Evolutionary conservation across 2,797 vertebrate genomes (phyloP).

Genomic region (Hozukius guyotensis): DNA sequence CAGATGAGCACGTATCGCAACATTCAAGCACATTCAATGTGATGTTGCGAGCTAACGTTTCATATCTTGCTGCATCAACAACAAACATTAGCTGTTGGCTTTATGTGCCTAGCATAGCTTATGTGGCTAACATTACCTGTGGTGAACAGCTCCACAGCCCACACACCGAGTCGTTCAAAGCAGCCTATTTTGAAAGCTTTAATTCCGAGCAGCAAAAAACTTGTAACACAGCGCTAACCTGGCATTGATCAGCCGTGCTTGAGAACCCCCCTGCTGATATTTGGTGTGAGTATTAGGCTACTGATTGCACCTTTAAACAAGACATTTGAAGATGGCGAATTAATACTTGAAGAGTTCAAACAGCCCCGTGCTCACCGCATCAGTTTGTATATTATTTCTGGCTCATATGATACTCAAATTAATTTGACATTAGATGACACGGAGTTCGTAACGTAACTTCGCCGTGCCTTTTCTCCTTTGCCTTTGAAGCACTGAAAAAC

Average conservation of each 20-base stretch:
- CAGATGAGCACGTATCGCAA: too few relatives aligned
- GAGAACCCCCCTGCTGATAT: constrained; percentile 19
- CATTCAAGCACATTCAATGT: too few relatives aligned
- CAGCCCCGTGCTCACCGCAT: neutral
- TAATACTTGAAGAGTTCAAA: constrained; percentile 35
- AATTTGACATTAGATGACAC: constrained; percentile 57
- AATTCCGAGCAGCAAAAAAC: neutral
- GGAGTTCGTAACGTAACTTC: constrained; percentile 36
- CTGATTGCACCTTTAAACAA: constrained; percentile 36
- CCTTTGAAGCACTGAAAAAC: constrained; percentile 72
- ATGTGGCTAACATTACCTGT: neutral
- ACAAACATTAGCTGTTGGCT: constrained; percentile 1
- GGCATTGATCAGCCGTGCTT: constrained; percentile 16
- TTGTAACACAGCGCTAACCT: neutral
- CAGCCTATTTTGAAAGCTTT: neutral
- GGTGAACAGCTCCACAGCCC: neutral
- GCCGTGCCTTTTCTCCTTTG: constrained; percentile 42
- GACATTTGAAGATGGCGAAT: constrained; percentile 28
- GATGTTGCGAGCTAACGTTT: too few relatives aligned
- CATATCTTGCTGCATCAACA: neutral
- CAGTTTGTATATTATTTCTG: constrained; percentile 24
- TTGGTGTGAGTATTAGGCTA: constrained; percentile 18
- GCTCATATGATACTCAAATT: constrained; percentile 36
- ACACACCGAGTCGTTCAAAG: neutral
- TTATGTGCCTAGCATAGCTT: neutral